Evolutionary conservation across 2,888 invertebrate genomes (phyloP).

Genomic region (Eubasilissa splendida): DNA sequence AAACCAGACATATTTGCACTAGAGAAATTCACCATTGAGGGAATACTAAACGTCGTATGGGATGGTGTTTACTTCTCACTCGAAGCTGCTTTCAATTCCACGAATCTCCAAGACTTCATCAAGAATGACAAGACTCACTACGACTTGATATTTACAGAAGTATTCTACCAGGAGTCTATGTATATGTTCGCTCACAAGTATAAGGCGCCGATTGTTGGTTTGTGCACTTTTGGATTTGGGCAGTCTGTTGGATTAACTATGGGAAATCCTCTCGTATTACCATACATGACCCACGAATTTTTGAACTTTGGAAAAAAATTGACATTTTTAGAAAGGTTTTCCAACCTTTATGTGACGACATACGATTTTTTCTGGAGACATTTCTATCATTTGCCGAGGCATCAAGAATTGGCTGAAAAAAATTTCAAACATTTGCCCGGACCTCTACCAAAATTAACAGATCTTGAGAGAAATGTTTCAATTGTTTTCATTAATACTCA

Average conservation of each 20-base stretch:
- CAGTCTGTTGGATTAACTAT: slow-evolving; percentile 58
- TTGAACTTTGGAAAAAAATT: slow-evolving; percentile 65
- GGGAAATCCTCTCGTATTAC: slow-evolving; percentile 60
- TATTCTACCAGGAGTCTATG: slow-evolving; percentile 61
- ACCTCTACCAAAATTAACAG: slow-evolving; percentile 64
- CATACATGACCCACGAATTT: slow-evolving; percentile 69
- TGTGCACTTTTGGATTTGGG: slow-evolving; percentile 58
- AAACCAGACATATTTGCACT: slow-evolving; percentile 44
- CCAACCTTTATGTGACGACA: slow-evolving; percentile 64
- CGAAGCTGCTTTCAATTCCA: slow-evolving; percentile 56
- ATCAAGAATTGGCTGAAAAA: slow-evolving; percentile 62
- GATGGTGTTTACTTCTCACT: slow-evolving; percentile 63
- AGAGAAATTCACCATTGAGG: slow-evolving; percentile 25
- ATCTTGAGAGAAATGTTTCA: slow-evolving; percentile 68
- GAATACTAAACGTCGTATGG: slow-evolving; percentile 59
- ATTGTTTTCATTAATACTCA: slow-evolving; percentile 70
- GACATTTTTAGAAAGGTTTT: slow-evolving; percentile 67
- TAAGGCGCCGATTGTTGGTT: slow-evolving; percentile 59
- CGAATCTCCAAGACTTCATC: slow-evolving; percentile 57
- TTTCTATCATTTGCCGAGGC: slow-evolving; percentile 63
- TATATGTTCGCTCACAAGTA: slow-evolving; percentile 61
- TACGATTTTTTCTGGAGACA: slow-evolving; percentile 63
- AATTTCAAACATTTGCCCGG: slow-evolving; percentile 62
- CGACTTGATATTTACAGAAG: slow-evolving; percentile 61
- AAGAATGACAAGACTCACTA: slow-evolving; percentile 59